Evolutionary conservation across 2,888 invertebrate genomes (phyloP).

Genomic region (Brenthis hecate): DNA sequence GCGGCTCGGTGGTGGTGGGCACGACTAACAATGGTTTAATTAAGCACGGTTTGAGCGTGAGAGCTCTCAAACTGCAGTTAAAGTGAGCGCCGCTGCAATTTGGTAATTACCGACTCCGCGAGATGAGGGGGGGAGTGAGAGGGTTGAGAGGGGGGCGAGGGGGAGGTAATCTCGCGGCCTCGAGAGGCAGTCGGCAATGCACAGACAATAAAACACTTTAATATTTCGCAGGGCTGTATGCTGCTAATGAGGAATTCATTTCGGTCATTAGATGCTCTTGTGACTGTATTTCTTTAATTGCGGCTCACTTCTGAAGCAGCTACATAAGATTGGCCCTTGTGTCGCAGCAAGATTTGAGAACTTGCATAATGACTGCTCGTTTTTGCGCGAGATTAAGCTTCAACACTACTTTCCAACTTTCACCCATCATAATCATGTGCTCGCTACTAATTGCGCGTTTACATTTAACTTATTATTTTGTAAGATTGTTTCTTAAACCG

Average conservation of each 20-base stretch:
- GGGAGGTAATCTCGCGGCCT: slow-evolving; percentile 45
- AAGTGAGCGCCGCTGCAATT: slow-evolving; percentile 54
- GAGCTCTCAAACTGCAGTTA: slow-evolving; percentile 50
- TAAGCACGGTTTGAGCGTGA: slow-evolving; percentile 53
- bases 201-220: slow-evolving; percentile 45
- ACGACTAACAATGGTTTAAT: slow-evolving; percentile 57
- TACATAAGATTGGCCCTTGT: slow-evolving; percentile 37
- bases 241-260: slow-evolving; percentile 45
- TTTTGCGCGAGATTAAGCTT: slow-evolving; percentile 21
- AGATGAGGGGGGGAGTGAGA: slow-evolving; percentile 24
- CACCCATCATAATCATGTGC: slow-evolving; percentile 16
- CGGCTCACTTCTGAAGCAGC: slow-evolving; percentile 36
- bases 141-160: slow-evolving; percentile 25
- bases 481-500: background rate
- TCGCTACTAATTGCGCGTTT: slow-evolving; percentile 8
- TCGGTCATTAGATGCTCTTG: slow-evolving; percentile 40
- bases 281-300: slow-evolving; percentile 39
- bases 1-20: slow-evolving; percentile 25
- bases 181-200: slow-evolving; percentile 42
- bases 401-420: slow-evolving; percentile 20
- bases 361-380: slow-evolving; percentile 16
- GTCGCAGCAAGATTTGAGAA: slow-evolving; percentile 21
- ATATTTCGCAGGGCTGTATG: slow-evolving; percentile 39
- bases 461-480: slow-evolving; percentile 6
- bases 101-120: slow-evolving; percentile 51